phyloP scores from a whole-genome alignment of 2,888 invertebrate genomes.

The Chromoteleia sp. region DNA sequence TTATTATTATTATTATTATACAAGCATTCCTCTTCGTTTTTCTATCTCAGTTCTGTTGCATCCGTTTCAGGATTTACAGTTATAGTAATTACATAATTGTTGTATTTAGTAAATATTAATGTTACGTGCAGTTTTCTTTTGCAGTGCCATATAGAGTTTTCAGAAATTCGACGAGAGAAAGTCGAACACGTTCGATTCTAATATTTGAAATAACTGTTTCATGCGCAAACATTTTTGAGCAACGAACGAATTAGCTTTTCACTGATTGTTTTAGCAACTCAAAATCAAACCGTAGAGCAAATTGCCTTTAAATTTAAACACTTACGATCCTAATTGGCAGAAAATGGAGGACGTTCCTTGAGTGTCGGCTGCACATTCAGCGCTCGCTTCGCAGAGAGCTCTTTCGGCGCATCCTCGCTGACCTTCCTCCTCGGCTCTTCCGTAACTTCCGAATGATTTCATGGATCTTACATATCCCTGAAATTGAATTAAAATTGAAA shows the following conservation, averaged over 20 bases:
- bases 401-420: constrained; percentile 90
- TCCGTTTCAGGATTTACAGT: constrained; percentile 25
- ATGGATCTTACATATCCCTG: constrained; percentile 92
- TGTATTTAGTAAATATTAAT: constrained; percentile 7
- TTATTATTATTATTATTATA: no score
- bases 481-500: no score
- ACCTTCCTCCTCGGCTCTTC: constrained; percentile 92
- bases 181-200: background rate
- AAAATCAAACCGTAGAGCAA: no score
- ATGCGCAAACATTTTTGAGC: background rate
- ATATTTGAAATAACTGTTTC: background rate
- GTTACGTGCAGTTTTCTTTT: constrained; percentile 12
- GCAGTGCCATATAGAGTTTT: background rate
- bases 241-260: background rate
- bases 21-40: background rate
- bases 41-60: background rate
- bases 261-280: no score
- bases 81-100: constrained; percentile 36
- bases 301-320: constrained; percentile 3
- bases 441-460: constrained; percentile 85
- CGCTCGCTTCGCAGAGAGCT: constrained; percentile 94
- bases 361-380: constrained; percentile 92
- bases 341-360: constrained; percentile 91
- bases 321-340: constrained; percentile 97
- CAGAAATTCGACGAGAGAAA: constrained; percentile 2